Percentiles rank a stretch among this genome's conserved stretches.
phyloP scores from a whole-genome alignment of 2,113 vertebrate species.

The Oreochromis spilurus region DNA sequence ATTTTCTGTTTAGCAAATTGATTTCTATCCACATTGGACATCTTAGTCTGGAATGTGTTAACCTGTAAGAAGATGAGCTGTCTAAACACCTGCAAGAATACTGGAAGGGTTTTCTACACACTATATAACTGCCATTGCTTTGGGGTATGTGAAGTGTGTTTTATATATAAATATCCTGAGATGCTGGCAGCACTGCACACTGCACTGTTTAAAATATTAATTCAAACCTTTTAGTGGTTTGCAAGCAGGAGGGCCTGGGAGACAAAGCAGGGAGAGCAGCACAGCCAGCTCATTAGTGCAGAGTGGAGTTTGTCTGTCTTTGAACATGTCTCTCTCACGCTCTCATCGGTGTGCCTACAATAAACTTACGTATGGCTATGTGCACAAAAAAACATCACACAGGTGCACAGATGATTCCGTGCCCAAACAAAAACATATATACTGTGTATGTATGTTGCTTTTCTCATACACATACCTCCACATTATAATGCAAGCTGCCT shows the following conservation, averaged over 20 bases:
- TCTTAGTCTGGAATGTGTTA: neutral
- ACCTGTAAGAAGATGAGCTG: neutral
- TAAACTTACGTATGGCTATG: neutral
- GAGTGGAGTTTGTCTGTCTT: slow-evolving; percentile 29
- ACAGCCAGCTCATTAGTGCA: slow-evolving; percentile 50
- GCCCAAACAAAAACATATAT: neutral
- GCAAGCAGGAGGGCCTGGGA: slow-evolving; percentile 40
- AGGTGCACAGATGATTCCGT: neutral
- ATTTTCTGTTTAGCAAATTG: neutral
- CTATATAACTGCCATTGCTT: slow-evolving; percentile 19
- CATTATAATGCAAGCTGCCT: neutral
- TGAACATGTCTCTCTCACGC: neutral
- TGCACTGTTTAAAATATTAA: slow-evolving; percentile 63
- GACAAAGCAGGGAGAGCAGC: slow-evolving; percentile 39
- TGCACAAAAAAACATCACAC: neutral
- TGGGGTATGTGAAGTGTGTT: slow-evolving; percentile 12
- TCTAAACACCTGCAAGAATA: neutral
- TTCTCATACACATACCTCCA: neutral
- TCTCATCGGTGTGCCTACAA: neutral
- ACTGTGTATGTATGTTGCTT: neutral
- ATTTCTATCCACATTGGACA: neutral
- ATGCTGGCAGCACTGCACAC: slow-evolving; percentile 22
- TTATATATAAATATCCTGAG: slow-evolving; percentile 51
- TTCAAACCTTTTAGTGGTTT: slow-evolving; percentile 69
- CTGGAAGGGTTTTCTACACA: neutral